These are phyloP conservation scores for Ophiothrix spiculata DNA, from an alignment of 35 echinoderm and acorn worm genomes.

Conservation along the genomic window DNA sequence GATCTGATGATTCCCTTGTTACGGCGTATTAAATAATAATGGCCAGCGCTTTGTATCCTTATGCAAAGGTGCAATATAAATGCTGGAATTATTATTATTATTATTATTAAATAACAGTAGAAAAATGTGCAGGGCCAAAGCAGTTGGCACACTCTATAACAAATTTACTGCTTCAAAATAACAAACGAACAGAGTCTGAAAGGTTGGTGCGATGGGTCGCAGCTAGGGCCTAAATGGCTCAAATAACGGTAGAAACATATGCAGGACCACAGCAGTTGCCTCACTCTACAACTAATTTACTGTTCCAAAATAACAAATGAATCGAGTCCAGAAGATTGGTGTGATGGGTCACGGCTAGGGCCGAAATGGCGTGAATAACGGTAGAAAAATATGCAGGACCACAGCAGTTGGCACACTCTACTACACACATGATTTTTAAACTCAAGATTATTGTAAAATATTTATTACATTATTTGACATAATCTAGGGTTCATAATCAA, in stretches of 20 bases:
- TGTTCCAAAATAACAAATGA: not conserved
- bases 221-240: not conserved
- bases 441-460: too few relatives aligned
- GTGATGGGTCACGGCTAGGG: not conserved
- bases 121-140: conserved; percentile 72
- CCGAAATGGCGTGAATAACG: not conserved
- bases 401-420: too few relatives aligned
- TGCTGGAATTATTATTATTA: too few relatives aligned
- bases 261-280: not conserved
- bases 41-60: too few relatives aligned
- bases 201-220: conserved; percentile 37
- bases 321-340: not conserved
- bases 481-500: too few relatives aligned
- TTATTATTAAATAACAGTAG: conserved; percentile 75
- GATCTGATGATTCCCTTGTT: too few relatives aligned
- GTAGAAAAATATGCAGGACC: too few relatives aligned
- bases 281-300: not conserved
- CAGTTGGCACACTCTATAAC: conserved; percentile 46
- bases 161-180: conserved; percentile 50
- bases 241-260: not conserved
- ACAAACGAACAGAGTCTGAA: conserved; percentile 51
- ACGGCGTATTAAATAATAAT: too few relatives aligned
- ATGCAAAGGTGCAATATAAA: too few relatives aligned
- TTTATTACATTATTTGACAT: too few relatives aligned
- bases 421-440: too few relatives aligned